phyloP scores from a whole-genome alignment of 1,140 invertebrate species.

The Drosophila setifemur region DNA sequence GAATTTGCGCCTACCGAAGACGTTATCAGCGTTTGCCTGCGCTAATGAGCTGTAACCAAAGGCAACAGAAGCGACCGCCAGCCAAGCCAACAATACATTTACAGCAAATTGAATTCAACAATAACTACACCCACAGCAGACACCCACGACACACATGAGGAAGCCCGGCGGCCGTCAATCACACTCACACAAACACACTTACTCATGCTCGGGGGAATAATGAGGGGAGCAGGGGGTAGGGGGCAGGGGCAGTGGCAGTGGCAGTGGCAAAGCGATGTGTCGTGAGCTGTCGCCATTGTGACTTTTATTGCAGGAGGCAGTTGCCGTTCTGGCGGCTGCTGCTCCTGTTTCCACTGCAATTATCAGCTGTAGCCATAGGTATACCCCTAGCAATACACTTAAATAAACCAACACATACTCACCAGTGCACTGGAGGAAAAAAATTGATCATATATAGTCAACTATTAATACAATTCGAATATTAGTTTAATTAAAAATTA shows the following conservation, averaged over 20 bases:
- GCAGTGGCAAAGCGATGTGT: conserved; percentile 21
- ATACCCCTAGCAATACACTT: background rate
- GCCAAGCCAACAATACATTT: conserved; percentile 42
- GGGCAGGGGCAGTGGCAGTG: background rate
- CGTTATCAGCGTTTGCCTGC: conserved; percentile 28
- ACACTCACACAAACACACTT: conserved; percentile 9
- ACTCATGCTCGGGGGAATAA: background rate
- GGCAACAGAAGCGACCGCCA: conserved; percentile 50
- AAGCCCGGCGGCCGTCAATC: conserved; percentile 35
- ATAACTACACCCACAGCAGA: conserved; percentile 16
- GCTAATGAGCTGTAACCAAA: conserved; percentile 69
- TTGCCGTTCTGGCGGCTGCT: conserved; percentile 11
- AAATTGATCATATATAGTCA: background rate
- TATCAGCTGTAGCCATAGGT: conserved; percentile 40
- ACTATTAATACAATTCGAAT: background rate
- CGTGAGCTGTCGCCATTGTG: conserved; percentile 46
- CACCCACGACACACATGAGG: background rate
- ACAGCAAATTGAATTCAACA: conserved; percentile 64
- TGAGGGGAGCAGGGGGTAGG: background rate
- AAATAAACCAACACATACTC: background rate
- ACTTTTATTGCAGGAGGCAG: conserved; percentile 44
- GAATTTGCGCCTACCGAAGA: conserved; percentile 40
- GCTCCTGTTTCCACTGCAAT: conserved; percentile 40
- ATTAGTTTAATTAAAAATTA: background rate
- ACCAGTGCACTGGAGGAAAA: background rate